Evolutionary conservation across 2,888 invertebrate genomes (phyloP), one percentile per base, ranked within the genome.

Genomic region (Heteromyza rotundicornis): DNA sequence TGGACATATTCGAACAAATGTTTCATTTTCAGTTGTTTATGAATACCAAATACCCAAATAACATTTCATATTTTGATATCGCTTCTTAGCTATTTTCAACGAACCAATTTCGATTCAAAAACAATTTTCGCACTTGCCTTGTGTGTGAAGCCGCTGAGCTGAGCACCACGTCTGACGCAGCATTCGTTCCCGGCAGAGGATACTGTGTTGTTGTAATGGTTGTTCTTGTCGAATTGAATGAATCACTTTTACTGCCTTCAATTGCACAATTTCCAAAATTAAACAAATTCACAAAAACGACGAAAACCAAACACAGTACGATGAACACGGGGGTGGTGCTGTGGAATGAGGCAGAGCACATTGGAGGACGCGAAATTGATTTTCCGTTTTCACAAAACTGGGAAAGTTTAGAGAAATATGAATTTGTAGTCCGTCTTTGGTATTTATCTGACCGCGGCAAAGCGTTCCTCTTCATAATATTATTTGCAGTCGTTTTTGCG

Each of bases 291-390:
- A 51, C n/a, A 3, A 51, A 24, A 36, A 54, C 36, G 12, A 54
- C 10, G 2, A 54, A 54, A 54, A 35, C 19, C 54, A 54, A 54
- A 36, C n/a, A 22, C 27, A 16, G 52, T 22, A 23, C 35, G 40
- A 10, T 17, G 47, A 14, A 5, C 12, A 7, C 10, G 3, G n/a
- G n/a, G 40, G 3, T 40, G 40, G 10, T 3, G 40, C 3, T 7
- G 40, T n/a, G 40, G 10, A n/a, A 3, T 2, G 20, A 7, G 20
- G 20, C 58, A 61, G 60, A 65, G 40, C 68, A 64, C 65, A 72
- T 65, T 67, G 60, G 61, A 56, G 68, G 63, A 55, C 63, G 59
- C 59, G 53, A 60, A 67, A 75, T 74, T 72, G 72, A 75, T 74
- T 77, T 76, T 75, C 62, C 70, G 67, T 67, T 64, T 74, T 67